These are phyloP conservation scores for Spea bombifrons DNA, from an alignment of 2,113 vertebrate genomes.

Conservation along the genomic window DNA sequence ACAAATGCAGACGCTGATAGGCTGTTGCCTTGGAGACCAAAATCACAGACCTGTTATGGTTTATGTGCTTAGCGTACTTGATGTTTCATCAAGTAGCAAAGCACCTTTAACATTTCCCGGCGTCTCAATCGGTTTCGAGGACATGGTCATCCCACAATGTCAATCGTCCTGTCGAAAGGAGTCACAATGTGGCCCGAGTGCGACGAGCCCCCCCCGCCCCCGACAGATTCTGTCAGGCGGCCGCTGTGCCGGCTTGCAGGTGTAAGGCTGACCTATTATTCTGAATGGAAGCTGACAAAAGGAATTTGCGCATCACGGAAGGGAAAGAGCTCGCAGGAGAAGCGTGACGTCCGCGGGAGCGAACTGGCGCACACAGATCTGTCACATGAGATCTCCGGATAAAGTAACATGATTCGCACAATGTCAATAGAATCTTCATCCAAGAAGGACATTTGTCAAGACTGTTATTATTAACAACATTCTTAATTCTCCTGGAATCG, in stretches of 20 bases:
- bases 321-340: conserved; percentile 58
- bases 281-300: conserved; percentile 70
- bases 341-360: conserved; percentile 61
- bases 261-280: conserved; percentile 65
- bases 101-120: conserved; percentile 41
- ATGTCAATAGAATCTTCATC: conserved; percentile 64
- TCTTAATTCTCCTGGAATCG: neutral
- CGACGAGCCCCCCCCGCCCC: conserved; percentile 56
- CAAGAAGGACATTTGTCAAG: conserved; percentile 41
- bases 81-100: no score
- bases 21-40: no score
- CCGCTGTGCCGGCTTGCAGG: conserved; percentile 58
- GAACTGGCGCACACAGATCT: conserved; percentile 58
- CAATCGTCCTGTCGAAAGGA: conserved; percentile 46
- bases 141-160: no score
- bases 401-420: conserved; percentile 60
- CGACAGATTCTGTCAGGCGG: conserved; percentile 64
- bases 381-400: conserved; percentile 63
- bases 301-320: conserved; percentile 59
- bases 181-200: conserved; percentile 53
- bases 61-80: no score
- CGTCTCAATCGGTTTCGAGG: neutral
- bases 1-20: no score
- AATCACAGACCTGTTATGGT: no score
- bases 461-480: neutral